phyloP scores from a whole-genome alignment of 1,140 invertebrate genomes.

The Maniola jurtina region DNA sequence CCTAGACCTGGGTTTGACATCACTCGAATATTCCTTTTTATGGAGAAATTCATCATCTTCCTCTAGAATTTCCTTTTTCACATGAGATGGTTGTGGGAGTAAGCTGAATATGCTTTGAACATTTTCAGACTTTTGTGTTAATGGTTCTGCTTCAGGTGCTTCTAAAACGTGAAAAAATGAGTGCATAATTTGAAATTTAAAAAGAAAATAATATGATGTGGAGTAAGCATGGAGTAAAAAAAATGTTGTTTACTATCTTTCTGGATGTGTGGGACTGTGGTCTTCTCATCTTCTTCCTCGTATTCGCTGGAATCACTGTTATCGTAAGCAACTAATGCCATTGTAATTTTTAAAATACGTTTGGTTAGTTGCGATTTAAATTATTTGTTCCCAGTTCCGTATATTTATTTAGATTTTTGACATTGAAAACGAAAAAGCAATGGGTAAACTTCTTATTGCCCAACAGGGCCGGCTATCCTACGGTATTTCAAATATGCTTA shows the following conservation, averaged over 20 bases:
- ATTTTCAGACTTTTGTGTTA: slow-evolving; percentile 2
- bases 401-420: too few relatives aligned
- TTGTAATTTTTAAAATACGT: slow-evolving; percentile 28
- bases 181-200: background rate
- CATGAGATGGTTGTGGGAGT: slow-evolving; percentile 54
- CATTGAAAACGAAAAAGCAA: too few relatives aligned
- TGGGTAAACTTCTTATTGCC: too few relatives aligned
- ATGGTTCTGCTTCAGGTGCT: background rate
- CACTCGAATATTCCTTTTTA: slow-evolving; percentile 72
- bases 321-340: slow-evolving; percentile 74
- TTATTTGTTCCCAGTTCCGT: too few relatives aligned
- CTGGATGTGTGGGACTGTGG: slow-evolving; percentile 1
- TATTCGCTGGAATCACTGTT: slow-evolving; percentile 73
- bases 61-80: slow-evolving; percentile 62
- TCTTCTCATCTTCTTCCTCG: slow-evolving; percentile 55
- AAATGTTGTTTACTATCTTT: slow-evolving; percentile 8
- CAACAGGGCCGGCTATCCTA: too few relatives aligned
- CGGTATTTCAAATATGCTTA: too few relatives aligned
- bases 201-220: background rate
- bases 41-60: slow-evolving; percentile 81
- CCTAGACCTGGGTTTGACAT: slow-evolving; percentile 61
- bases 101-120: slow-evolving; percentile 54
- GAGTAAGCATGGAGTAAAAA: background rate
- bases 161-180: background rate
- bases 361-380: too few relatives aligned